Evolutionary conservation across 2,888 invertebrate species (phyloP).

Genomic region (Thera obeliscata): DNA sequence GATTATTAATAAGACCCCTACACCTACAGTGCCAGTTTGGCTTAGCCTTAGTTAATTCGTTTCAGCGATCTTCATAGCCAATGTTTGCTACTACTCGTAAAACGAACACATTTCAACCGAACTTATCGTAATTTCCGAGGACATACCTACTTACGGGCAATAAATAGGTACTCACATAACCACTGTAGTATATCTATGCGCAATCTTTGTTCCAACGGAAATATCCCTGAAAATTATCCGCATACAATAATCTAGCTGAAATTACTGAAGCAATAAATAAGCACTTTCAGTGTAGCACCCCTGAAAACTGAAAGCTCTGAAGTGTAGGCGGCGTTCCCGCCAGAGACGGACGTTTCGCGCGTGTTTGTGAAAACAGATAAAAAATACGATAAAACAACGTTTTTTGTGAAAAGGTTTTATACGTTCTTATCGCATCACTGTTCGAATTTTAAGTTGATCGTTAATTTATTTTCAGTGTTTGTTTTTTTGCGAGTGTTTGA

Average conservation of each 20-base stretch:
- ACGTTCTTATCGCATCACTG: constrained; percentile 5
- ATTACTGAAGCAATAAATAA: constrained; percentile 11
- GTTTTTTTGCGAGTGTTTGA: constrained; percentile 13
- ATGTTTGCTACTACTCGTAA: background rate
- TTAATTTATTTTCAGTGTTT: constrained; percentile 8
- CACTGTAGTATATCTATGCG: background rate
- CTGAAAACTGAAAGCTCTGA: constrained; percentile 54
- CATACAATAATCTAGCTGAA: constrained; percentile 12
- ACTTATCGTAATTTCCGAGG: background rate
- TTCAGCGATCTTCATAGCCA: background rate
- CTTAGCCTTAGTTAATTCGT: too few relatives aligned
- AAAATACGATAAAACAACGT: constrained; percentile 30
- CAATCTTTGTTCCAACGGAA: background rate
- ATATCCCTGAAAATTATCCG: constrained; percentile 9
- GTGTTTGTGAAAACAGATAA: constrained; percentile 28
- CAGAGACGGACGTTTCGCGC: constrained; percentile 52
- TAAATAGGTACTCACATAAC: background rate
- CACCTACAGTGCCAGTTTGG: too few relatives aligned
- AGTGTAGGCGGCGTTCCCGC: constrained; percentile 50
- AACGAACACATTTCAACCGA: background rate
- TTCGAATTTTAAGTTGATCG: constrained; percentile 12
- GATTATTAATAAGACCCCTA: too few relatives aligned
- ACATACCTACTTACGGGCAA: background rate
- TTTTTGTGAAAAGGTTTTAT: constrained; percentile 16
- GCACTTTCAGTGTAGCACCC: constrained; percentile 34